Percentiles rank a stretch among this genome's conserved stretches.
Evolutionary conservation across 2,888 invertebrate species (phyloP).

Genomic region (Junonia oenone): DNA sequence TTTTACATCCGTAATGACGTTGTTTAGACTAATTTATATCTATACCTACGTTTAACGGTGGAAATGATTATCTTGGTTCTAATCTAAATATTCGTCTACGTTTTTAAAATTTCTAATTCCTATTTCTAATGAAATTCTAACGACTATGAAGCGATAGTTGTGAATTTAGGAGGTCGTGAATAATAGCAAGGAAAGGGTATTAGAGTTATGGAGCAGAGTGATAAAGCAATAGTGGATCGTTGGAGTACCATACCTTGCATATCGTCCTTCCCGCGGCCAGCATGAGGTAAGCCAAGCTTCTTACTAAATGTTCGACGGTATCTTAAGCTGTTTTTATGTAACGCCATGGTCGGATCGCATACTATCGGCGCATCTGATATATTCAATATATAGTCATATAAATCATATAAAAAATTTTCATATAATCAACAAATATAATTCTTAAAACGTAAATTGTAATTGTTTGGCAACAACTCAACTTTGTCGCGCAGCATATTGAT

Average conservation of each 20-base stretch:
- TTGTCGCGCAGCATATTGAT: neutral
- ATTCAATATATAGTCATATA: neutral
- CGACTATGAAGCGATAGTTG: slow-evolving; percentile 16
- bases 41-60: too few relatives aligned
- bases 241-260: slow-evolving; percentile 49
- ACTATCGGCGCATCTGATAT: neutral
- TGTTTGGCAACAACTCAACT: neutral
- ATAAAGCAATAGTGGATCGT: slow-evolving; percentile 45
- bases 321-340: slow-evolving; percentile 32
- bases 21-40: too few relatives aligned
- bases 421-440: neutral
- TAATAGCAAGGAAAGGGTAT: slow-evolving; percentile 22
- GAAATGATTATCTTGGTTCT: neutral
- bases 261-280: slow-evolving; percentile 41
- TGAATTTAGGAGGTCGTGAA: slow-evolving; percentile 14
- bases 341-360: slow-evolving; percentile 23
- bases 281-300: slow-evolving; percentile 66
- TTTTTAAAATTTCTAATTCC: neutral
- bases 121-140: slow-evolving; percentile 2
- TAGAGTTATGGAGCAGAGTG: slow-evolving; percentile 23
- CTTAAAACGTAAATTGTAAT: neutral
- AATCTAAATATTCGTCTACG: neutral
- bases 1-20: too few relatives aligned
- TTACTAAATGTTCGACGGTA: slow-evolving; percentile 36
- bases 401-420: too few relatives aligned